Conservation (phyloP, 2,797 vertebrate genomes). For the Decapterus maruadsi region DNA sequence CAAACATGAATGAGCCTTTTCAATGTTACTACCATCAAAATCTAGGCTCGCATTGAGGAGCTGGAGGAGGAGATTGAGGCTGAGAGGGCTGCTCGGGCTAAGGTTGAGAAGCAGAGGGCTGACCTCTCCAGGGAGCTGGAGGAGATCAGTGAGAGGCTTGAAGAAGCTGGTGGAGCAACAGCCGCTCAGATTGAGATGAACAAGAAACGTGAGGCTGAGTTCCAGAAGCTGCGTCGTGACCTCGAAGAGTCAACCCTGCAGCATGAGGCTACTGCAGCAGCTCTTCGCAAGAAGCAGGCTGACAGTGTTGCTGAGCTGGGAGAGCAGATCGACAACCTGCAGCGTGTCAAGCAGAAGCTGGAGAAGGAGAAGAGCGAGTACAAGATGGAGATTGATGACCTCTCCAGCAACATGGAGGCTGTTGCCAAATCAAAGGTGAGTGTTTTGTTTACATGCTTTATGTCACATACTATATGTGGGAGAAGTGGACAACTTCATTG, state of each 20-base stretch:
- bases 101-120: slow-evolving; percentile 87
- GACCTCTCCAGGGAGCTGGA: slow-evolving; percentile 89
- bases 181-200: slow-evolving; percentile 88
- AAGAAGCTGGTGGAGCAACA: slow-evolving; percentile 89
- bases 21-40: background rate
- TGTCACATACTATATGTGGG: too few relatives aligned
- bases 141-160: slow-evolving; percentile 88
- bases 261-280: slow-evolving; percentile 86
- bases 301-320: slow-evolving; percentile 89
- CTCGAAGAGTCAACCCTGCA: slow-evolving; percentile 91
- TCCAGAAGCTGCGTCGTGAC: slow-evolving; percentile 88
- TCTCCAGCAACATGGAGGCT: slow-evolving; percentile 87
- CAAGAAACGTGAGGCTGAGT: slow-evolving; percentile 90
- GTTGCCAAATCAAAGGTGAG: slow-evolving; percentile 82
- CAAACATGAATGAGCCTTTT: too few relatives aligned
- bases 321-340: slow-evolving; percentile 91
- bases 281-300: slow-evolving; percentile 89
- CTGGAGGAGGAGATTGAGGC: slow-evolving; percentile 73
- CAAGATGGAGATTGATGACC: slow-evolving; percentile 91
- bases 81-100: slow-evolving; percentile 80
- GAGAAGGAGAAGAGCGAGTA: slow-evolving; percentile 91
- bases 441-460: too few relatives aligned
- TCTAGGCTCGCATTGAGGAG: slow-evolving; percentile 69
- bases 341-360: slow-evolving; percentile 91
- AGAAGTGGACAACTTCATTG: background rate